A percentile compares a stretch with the other conserved stretches of the same genome.
phyloP scores from a whole-genome alignment of 2,797 vertebrate genomes.

The Stomatorhinus walkeri region DNA sequence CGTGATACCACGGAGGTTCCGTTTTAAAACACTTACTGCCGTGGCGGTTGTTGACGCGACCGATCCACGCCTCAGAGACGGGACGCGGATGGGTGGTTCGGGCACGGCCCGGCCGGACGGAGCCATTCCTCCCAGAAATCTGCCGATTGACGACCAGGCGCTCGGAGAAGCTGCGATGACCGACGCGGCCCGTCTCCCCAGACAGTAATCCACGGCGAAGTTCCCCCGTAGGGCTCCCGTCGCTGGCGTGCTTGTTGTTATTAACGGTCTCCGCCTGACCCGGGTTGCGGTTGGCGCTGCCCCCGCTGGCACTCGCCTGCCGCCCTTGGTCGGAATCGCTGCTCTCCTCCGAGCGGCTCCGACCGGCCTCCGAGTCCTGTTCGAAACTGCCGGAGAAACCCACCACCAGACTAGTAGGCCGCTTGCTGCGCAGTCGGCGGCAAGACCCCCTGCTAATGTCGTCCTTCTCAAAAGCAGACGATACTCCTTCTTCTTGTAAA shows the following conservation, averaged over 20 bases:
- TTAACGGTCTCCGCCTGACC: constrained; percentile 50
- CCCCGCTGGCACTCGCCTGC: constrained; percentile 58
- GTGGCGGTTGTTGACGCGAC: constrained; percentile 65
- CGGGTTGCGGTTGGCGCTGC: constrained; percentile 55
- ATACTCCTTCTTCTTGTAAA: constrained; percentile 58
- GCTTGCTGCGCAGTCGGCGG: constrained; percentile 52
- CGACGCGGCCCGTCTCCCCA: constrained; percentile 61
- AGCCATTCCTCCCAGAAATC: constrained; percentile 53
- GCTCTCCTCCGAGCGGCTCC: constrained; percentile 64
- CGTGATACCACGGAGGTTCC: neutral
- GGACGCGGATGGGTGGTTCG: constrained; percentile 59
- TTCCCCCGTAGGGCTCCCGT: constrained; percentile 40
- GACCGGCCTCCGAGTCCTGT: constrained; percentile 56
- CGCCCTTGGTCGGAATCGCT: constrained; percentile 65
- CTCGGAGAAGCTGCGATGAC: constrained; percentile 69
- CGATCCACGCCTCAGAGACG: constrained; percentile 68
- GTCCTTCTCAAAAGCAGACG: constrained; percentile 58
- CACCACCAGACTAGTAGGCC: constrained; percentile 65
- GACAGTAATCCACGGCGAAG: constrained; percentile 43
- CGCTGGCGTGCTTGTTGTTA: constrained; percentile 46
- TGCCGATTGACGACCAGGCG: constrained; percentile 61
- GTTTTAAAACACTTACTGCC: constrained; percentile 53
- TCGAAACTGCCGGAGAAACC: constrained; percentile 68
- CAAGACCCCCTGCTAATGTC: constrained; percentile 59
- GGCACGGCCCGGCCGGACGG: constrained; percentile 56